Conservation (phyloP, 2,113 vertebrate species). For the Pogona vitticeps region DNA sequence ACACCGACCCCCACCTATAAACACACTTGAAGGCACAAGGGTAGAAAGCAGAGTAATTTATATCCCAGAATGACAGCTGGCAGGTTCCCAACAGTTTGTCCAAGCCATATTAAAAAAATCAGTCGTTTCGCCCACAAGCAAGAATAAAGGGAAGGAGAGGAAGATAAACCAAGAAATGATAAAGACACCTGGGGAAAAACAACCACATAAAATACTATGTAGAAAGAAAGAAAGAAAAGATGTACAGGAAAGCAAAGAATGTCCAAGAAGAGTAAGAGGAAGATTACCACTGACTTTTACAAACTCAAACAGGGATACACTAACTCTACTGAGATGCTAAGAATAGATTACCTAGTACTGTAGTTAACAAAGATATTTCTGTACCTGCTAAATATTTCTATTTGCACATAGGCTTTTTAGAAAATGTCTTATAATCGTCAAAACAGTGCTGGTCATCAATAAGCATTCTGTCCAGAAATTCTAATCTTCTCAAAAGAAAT, state of each 20-base stretch:
- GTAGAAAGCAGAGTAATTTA: background rate
- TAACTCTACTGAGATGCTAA: background rate
- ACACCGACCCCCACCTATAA: too few relatives aligned
- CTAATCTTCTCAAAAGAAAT: background rate
- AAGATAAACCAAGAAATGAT: background rate
- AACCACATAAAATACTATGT: background rate
- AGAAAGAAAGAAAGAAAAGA: background rate
- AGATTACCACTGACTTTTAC: background rate
- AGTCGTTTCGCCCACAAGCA: background rate
- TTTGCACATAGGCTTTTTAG: background rate
- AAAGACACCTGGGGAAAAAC: background rate
- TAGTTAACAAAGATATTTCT: background rate
- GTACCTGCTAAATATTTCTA: background rate
- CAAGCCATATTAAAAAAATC: background rate
- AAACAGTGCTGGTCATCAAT: background rate
- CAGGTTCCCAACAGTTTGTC: background rate
- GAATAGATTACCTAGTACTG: background rate
- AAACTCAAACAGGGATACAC: background rate
- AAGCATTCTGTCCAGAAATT: background rate
- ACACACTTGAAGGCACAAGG: background rate
- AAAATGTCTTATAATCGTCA: background rate
- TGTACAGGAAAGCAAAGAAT: slow-evolving; percentile 8
- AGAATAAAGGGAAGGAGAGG: background rate
- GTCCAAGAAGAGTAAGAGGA: background rate
- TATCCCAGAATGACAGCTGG: background rate